Base-by-base conservation (phyloP, 2,888 invertebrate genomes). In the Brachypalpus laphriformis region DNA sequence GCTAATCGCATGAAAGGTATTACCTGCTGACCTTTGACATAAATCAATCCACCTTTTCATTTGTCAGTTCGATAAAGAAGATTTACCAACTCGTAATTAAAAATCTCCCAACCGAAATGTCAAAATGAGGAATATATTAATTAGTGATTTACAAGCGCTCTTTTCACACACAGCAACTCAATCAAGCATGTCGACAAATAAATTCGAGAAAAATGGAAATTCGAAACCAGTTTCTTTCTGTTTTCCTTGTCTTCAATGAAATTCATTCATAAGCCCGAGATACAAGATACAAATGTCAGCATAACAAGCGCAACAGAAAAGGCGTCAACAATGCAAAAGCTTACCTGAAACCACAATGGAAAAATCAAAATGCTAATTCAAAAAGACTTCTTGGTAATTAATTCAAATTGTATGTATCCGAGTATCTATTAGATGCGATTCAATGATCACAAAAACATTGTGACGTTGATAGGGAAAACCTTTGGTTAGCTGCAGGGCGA, bases 91-190 rank as follows among this genome's bases (percentile, higher is more conserved):
- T 25, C 7, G 11, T 47, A 57, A 71, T 63, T 63, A 45, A 22
- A 63, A 63, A 42, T 63, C 54, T 22, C 34, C 5, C 42, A 45
- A 40, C 51, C 63, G 20, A 54, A 74, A 63, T 74, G 54, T 63
- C 74, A 74, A 74, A 51, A 45, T 16, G 42, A 45, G 3, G 11
- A 74, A 65, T 74, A 56, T 45, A 74, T 74, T 74, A 74, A 75
- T 56, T 74, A 42, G 20, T 54, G 28, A 40, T 37, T 74, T 42
- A 40, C 31, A 63, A 42, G 14, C 31, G 28, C 37, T 34, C 34
- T 11, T 42, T 75, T 63, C 40, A 37, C 25, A 65, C 40, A 37
- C 22, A 63, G 42, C 51, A 31, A 63, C 63, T 54, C 63, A 63
- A 34, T 56, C 74, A 34, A 34, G 45, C 45, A 37, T 31, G 31